These are phyloP conservation scores for Diplodus sargus DNA, from an alignment of 2,797 vertebrate genomes.

Conservation along the genomic window DNA sequence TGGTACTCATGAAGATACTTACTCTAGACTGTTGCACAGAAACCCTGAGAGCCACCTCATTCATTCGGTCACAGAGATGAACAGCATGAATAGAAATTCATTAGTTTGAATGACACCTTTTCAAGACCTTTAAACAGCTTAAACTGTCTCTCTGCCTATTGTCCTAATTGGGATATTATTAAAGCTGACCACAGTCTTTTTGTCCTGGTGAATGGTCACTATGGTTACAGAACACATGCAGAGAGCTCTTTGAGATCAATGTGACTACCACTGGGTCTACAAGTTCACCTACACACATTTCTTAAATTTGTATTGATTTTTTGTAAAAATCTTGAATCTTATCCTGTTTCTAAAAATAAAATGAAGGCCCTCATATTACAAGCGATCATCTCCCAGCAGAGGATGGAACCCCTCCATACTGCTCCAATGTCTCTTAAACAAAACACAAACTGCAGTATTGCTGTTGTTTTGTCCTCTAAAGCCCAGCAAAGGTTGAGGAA, in stretches of 20 bases:
- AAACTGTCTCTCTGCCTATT: constrained; percentile 32
- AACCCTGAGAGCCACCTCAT: constrained; percentile 36
- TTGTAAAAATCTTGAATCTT: not conserved
- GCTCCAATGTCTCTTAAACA: not conserved
- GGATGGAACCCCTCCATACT: not conserved
- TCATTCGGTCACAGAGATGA: constrained; percentile 21
- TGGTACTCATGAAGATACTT: constrained; percentile 37
- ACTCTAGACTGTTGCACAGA: constrained; percentile 14
- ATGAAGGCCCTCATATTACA: not conserved
- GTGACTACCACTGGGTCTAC: constrained; percentile 2
- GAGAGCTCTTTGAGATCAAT: constrained; percentile 18
- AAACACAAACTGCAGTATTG: not conserved
- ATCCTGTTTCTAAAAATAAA: not conserved
- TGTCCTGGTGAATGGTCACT: constrained; percentile 38
- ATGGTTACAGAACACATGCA: constrained; percentile 30
- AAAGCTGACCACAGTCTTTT: constrained; percentile 48
- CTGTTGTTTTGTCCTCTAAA: constrained; percentile 2
- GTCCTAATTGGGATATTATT: constrained; percentile 51
- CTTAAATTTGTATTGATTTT: not conserved
- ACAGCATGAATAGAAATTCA: constrained; percentile 52
- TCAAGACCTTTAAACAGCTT: constrained; percentile 34
- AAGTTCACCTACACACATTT: constrained; percentile 20
- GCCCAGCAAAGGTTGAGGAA: not conserved
- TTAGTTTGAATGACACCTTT: constrained; percentile 55
- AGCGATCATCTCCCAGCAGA: not conserved